Base-by-base conservation (phyloP, 2,888 invertebrate species). In the Masnerella sp. region DNA sequence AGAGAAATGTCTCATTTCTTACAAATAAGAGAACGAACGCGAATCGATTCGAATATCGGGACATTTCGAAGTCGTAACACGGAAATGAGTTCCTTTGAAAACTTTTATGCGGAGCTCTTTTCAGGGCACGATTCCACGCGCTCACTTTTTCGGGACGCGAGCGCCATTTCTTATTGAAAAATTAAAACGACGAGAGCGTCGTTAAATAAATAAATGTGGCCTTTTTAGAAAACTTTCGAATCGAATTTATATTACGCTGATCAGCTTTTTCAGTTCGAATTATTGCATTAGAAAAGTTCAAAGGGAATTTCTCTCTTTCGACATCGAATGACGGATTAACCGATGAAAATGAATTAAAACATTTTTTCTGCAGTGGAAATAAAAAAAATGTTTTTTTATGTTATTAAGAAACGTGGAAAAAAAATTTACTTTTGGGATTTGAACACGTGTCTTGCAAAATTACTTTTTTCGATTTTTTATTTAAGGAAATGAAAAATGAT, bases 41-140 rank as follows among this genome's bases (percentile, higher is more conserved):
- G 25, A 34, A 22, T 43, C 51, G 34, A 52, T 43, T 62, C 51
- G 25, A 42, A 42, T 43, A 25, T 28, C 43, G 34, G 14, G 17
- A n/a, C 11, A 52, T 30, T 51, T 42, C 51, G 62, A 9, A 62
- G 43, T 62, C 62, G 51, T 52, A 62, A 62, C 64, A 40, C 52
- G 64, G 52, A 54, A 64, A 52, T 36, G 43, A 64, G 52, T 20
- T 64, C 20, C 52, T 52, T 64, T 52, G 64, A 54, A 36, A 64
- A 51, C 62, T 61, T 61, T 49, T 49, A 7, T 30, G 18, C 11
- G 12, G 18, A 30, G 17, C 32, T 47, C 38, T 61, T 61, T 61
- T 49, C 49, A 49, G 30, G 14, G 15, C 12, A 49, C 61, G 17
- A 38, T 14, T 30, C 9, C 34, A 9, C 5, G 51, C 9, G 12